Percentiles rank a stretch among this genome's conserved stretches.
Evolutionary conservation across 2,888 invertebrate species (phyloP).

Genomic region (Arge pagana): DNA sequence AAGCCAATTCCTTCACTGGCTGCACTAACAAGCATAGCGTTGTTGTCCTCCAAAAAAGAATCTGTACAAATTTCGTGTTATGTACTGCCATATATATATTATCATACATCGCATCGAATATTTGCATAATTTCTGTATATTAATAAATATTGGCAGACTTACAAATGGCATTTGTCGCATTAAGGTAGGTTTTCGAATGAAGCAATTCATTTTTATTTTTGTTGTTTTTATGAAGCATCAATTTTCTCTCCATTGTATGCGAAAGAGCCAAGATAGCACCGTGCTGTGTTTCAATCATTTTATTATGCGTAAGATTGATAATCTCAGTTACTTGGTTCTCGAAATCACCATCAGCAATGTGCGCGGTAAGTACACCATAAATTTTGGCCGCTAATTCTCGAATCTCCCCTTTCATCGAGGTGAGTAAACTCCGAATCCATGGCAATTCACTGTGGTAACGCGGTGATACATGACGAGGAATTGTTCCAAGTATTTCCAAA

Average conservation of each 20-base stretch:
- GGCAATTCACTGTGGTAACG: constrained; percentile 68
- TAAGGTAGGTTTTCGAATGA: constrained; percentile 66
- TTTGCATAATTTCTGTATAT: too few relatives aligned
- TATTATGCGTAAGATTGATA: constrained; percentile 60
- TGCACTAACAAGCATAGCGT: constrained; percentile 68
- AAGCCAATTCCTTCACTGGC: constrained; percentile 75
- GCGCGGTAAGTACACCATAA: constrained; percentile 73
- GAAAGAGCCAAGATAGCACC: constrained; percentile 77
- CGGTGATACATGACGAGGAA: constrained; percentile 70
- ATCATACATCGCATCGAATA: not conserved
- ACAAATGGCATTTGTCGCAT: constrained; percentile 67
- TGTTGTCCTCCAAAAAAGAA: constrained; percentile 67
- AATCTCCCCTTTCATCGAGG: constrained; percentile 76
- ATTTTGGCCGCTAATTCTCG: constrained; percentile 75
- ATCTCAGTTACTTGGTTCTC: constrained; percentile 63
- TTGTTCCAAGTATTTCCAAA: constrained; percentile 82
- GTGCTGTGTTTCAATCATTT: constrained; percentile 75
- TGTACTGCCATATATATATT: constrained; percentile 8
- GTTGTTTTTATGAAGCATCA: constrained; percentile 59
- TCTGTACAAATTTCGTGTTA: constrained; percentile 59
- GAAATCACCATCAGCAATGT: constrained; percentile 62
- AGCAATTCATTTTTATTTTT: constrained; percentile 52
- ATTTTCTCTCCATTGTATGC: constrained; percentile 71
- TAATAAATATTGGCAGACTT: too few relatives aligned
- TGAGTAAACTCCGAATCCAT: constrained; percentile 69